A percentile compares a stretch with the other conserved stretches of the same genome.
Conservation (phyloP, 1,140 invertebrate species). For the Meloidogyne exigua region DNA sequence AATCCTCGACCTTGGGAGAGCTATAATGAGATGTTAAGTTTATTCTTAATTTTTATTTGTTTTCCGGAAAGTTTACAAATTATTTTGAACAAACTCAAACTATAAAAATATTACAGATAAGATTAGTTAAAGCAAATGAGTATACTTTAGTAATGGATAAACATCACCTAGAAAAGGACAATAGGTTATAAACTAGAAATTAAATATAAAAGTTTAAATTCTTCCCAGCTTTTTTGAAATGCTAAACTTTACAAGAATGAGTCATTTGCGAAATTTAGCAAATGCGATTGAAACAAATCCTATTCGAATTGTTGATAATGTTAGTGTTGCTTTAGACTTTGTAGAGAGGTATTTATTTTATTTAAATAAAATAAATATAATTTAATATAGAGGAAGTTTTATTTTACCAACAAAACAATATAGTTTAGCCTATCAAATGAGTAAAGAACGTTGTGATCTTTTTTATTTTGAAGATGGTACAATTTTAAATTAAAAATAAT, state of each 20-base stretch:
- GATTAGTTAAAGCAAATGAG: conserved; percentile 14
- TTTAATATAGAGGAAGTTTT: conserved; percentile 33
- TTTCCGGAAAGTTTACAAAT: conserved; percentile 6
- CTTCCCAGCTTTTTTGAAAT: conserved; percentile 38
- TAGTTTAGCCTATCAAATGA: conserved; percentile 30
- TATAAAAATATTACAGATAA: not conserved
- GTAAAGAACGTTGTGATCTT: conserved; percentile 43
- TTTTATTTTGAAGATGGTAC: conserved; percentile 45
- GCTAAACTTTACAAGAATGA: conserved; percentile 30
- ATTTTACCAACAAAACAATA: conserved; percentile 49
- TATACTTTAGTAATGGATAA: conserved; percentile 48
- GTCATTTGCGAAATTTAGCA: conserved; percentile 37
- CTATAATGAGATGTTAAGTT: conserved; percentile 40
- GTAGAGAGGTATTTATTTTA: conserved; percentile 28
- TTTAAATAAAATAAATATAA: not conserved
- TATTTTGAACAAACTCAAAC: not conserved
- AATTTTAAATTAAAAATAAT: not conserved
- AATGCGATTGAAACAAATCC: conserved; percentile 39
- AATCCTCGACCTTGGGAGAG: conserved; percentile 39
- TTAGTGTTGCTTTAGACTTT: conserved; percentile 37
- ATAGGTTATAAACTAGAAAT: conserved; percentile 6
- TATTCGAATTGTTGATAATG: conserved; percentile 31
- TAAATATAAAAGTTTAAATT: not conserved
- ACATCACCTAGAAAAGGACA: conserved; percentile 32
- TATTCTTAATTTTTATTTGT: not conserved